These are phyloP conservation scores for Caenorhabditis plicata DNA, from an alignment of 2,888 invertebrate species.

Conservation along the genomic window DNA sequence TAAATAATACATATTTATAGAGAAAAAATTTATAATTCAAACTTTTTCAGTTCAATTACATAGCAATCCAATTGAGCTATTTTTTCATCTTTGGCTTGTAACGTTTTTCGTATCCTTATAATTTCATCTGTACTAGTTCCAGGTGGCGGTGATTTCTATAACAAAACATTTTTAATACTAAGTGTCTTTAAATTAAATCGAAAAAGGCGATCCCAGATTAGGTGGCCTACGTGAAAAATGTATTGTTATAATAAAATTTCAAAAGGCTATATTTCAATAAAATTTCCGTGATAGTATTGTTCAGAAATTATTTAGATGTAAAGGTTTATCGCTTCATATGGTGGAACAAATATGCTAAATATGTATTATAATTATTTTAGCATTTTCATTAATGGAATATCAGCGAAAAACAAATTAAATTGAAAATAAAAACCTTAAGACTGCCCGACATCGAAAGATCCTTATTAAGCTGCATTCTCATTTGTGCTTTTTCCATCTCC, in stretches of 20 bases:
- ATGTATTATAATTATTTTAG: too few relatives aligned
- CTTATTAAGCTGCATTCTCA: constrained; percentile 65
- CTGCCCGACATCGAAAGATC: constrained; percentile 39
- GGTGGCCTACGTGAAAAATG: too few relatives aligned
- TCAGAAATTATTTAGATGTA: background rate
- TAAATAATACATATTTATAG: constrained; percentile 8
- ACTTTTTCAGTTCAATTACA: constrained; percentile 50
- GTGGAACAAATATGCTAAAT: too few relatives aligned
- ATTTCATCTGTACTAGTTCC: constrained; percentile 42
- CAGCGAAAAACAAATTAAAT: too few relatives aligned
- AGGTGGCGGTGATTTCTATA: constrained; percentile 3
- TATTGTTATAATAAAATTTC: too few relatives aligned
- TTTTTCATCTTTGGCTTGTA: constrained; percentile 56
- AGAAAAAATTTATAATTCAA: background rate
- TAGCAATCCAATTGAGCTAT: constrained; percentile 56
- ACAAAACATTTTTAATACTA: background rate
- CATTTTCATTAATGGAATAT: too few relatives aligned
- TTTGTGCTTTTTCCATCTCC: constrained; percentile 79
- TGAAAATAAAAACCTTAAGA: constrained; percentile 33
- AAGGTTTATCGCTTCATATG: background rate
- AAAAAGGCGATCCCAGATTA: background rate
- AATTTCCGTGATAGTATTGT: background rate
- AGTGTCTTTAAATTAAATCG: background rate
- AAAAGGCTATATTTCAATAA: constrained; percentile 1
- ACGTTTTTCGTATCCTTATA: constrained; percentile 45